phyloP scores from a whole-genome alignment of 1,140 invertebrate species.

The Leptopilina boulardi region DNA sequence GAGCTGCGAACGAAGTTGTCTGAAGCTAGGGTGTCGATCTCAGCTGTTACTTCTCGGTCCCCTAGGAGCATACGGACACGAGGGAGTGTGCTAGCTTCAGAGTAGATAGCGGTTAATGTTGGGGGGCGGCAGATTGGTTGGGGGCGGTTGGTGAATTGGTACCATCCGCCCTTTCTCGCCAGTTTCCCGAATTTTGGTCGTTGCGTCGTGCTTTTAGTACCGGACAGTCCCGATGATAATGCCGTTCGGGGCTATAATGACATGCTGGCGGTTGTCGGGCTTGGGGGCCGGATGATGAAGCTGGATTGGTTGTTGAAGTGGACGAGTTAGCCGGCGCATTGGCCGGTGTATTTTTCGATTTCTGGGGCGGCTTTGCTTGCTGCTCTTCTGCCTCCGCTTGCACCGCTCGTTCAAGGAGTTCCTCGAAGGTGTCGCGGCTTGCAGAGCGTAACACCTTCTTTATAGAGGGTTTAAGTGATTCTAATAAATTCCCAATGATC shows the following conservation, averaged over 20 bases:
- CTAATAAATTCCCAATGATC: too few species aligned
- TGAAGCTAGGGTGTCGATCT: background rate
- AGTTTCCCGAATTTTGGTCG: background rate
- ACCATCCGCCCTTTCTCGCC: background rate
- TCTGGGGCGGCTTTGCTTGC: too few species aligned
- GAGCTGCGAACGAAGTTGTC: background rate
- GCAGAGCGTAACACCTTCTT: too few species aligned
- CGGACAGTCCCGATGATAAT: background rate
- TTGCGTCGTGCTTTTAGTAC: background rate
- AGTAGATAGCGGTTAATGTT: background rate
- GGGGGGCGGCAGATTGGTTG: background rate
- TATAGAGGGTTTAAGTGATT: too few species aligned
- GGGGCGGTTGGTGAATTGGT: background rate
- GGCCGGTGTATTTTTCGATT: too few species aligned
- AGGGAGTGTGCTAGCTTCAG: background rate
- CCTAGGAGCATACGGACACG: background rate
- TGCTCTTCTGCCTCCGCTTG: too few species aligned
- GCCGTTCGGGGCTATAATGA: background rate
- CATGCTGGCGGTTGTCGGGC: background rate
- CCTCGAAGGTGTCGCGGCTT: too few species aligned
- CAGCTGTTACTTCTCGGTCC: background rate
- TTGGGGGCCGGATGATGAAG: too few species aligned
- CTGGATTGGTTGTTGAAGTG: too few species aligned
- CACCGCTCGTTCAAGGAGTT: too few species aligned
- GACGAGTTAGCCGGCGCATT: too few species aligned